Evolutionary conservation across 2,797 vertebrate genomes (phyloP), one percentile per base, ranked within the genome.

Genomic region (Gephyroberyx darwinii): DNA sequence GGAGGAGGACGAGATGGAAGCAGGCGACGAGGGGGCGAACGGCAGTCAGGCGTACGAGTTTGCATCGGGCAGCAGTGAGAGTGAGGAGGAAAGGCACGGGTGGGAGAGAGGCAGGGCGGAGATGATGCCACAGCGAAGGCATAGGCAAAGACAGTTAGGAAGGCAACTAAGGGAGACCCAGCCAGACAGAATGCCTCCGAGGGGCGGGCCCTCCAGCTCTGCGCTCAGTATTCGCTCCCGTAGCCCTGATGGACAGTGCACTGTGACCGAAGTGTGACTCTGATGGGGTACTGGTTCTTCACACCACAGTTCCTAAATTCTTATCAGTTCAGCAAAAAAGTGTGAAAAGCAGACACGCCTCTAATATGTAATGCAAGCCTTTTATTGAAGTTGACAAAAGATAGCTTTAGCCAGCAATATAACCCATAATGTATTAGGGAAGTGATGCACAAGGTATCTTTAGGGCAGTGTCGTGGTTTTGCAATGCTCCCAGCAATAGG

Each of bases 211-310:
- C 30, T 91, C 89, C 55, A 89, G 68, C 61, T 77, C 82, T 5
- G 90, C 81, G 66, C 78, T 84, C 58, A 92, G 79, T 5, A 91
- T 94, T 57, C 94, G 96, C 78, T 96, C 96, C 55, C 95, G 95
- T 64, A 95, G 95, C 90, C 96, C 97, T 6, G 98, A 99, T 67
- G 97, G 97, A 90, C 97, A 98, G 93, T 98, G 96, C 89, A 97
- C 96, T 33, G 92, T 98, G 84, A 98, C 96, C 66, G 96, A 98
- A 85, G 96, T 98, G 88, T 99, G 94, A 96, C 88, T 63, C 52
- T 45, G 13, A 41, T 12, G 3, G 22, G 9, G 20, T 20, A 37
- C 1, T 4, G 26, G 17, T 45, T 56, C n/a, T n/a, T 8, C 41
- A 45, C 4, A 66, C 52, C 33, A 76, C 59, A 26, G 57, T 22